Conservation (phyloP, 2,888 invertebrate species). For the Tyria jacobaeae region DNA sequence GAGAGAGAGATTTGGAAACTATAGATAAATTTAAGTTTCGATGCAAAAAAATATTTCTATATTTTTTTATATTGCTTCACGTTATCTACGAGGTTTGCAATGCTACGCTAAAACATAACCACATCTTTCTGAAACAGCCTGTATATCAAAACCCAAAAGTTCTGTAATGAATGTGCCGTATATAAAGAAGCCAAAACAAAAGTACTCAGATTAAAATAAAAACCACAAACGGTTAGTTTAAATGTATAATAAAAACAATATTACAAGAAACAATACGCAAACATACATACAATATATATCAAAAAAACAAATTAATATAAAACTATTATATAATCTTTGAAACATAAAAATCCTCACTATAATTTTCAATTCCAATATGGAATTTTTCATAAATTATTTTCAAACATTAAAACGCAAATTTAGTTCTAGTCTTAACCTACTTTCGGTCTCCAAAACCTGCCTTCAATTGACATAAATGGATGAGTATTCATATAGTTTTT, state of each 20-base stretch:
- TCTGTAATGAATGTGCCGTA: too few species aligned
- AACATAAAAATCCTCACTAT: background rate
- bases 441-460: background rate
- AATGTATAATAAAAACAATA: conserved; percentile 15
- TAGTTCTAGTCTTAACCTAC: background rate
- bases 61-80: too few species aligned
- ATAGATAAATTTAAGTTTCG: too few species aligned
- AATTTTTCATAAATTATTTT: background rate
- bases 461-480: background rate
- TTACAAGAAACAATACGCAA: conserved; percentile 10
- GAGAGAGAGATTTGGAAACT: too few species aligned
- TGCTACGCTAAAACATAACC: too few species aligned
- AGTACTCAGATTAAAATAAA: conserved; percentile 35
- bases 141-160: background rate
- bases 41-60: too few species aligned
- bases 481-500: background rate
- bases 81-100: too few species aligned
- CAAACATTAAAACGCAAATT: background rate
- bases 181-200: background rate
- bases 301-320: conserved; percentile 2
- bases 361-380: background rate
- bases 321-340: background rate
- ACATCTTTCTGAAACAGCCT: too few species aligned
- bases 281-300: conserved; percentile 1
- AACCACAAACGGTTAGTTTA: conserved; percentile 16